Percentiles rank a stretch among this genome's conserved stretches.
Evolutionary conservation across 92 coral and sea anemone species (phyloP).

Genomic region (Pocillopora meandrina): DNA sequence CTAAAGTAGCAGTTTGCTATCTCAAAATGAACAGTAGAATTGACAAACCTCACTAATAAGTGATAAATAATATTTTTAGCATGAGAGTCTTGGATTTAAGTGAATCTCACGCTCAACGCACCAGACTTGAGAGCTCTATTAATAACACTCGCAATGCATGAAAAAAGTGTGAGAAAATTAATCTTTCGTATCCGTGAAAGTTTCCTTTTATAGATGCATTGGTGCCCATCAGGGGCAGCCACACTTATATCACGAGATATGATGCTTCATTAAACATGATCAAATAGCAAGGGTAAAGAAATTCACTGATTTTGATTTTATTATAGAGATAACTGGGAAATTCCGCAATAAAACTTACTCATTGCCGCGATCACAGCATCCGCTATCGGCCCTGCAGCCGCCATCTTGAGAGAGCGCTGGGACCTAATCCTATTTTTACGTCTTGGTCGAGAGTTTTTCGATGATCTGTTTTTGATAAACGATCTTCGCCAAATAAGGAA

Average conservation of each 20-base stretch:
- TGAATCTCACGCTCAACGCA: too few species aligned
- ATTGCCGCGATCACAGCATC: slow-evolving; percentile 59
- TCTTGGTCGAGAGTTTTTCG: neutral
- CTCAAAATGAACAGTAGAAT: too few species aligned
- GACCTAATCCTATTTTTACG: neutral
- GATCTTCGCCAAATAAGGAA: neutral
- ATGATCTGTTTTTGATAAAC: neutral
- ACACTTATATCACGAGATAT: neutral
- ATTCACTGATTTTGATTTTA: neutral
- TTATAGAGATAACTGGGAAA: neutral
- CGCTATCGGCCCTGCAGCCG: slow-evolving; percentile 57
- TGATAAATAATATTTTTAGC: too few species aligned
- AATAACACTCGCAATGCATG: too few species aligned
- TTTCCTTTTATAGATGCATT: neutral
- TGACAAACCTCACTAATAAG: too few species aligned
- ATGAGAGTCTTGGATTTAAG: too few species aligned
- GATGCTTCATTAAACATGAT: neutral
- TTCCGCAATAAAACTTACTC: slow-evolving; percentile 33
- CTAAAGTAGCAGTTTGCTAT: too few species aligned
- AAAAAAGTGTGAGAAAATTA: too few species aligned
- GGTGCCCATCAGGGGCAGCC: neutral
- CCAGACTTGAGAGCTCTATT: too few species aligned
- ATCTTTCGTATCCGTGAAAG: neutral
- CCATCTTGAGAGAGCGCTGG: slow-evolving; percentile 44
- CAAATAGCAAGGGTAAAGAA: neutral